Conservation (phyloP, 2,888 invertebrate species). For the Coelogynopora nodosa region DNA sequence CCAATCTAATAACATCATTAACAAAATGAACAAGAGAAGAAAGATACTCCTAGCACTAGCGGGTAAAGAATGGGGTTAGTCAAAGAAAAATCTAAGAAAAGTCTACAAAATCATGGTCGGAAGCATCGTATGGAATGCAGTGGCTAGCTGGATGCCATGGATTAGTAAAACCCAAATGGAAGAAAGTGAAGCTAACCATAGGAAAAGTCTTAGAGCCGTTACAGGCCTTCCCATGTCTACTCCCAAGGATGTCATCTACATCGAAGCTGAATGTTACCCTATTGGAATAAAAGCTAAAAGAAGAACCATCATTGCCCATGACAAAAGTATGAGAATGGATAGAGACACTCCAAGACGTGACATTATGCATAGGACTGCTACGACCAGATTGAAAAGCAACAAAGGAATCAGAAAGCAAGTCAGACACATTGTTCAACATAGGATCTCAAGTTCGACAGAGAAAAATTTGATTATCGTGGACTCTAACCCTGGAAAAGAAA, state of each 20-base stretch:
- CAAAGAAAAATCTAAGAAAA: neutral
- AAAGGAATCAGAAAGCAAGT: neutral
- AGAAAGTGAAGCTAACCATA: neutral
- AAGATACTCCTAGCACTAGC: neutral
- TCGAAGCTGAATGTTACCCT: neutral
- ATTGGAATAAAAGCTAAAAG: neutral
- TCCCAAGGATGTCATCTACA: neutral
- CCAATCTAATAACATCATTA: too few species aligned
- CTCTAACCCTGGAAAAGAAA: neutral
- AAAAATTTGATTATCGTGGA: neutral
- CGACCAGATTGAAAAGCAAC: neutral
- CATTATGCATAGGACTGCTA: neutral
- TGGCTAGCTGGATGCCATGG: neutral
- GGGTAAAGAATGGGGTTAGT: conserved; percentile 1
- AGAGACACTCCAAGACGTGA: neutral
- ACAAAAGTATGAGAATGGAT: conserved; percentile 15
- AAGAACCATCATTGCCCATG: neutral
- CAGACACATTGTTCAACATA: too few species aligned
- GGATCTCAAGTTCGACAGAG: too few species aligned
- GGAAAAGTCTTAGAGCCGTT: neutral
- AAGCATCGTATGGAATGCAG: conserved; percentile 6
- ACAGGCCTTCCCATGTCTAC: neutral
- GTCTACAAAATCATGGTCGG: neutral
- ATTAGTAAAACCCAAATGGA: neutral
- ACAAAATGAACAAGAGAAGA: neutral